phyloP scores from a whole-genome alignment of 2,797 vertebrate species.

The Meriones psammophilus region DNA sequence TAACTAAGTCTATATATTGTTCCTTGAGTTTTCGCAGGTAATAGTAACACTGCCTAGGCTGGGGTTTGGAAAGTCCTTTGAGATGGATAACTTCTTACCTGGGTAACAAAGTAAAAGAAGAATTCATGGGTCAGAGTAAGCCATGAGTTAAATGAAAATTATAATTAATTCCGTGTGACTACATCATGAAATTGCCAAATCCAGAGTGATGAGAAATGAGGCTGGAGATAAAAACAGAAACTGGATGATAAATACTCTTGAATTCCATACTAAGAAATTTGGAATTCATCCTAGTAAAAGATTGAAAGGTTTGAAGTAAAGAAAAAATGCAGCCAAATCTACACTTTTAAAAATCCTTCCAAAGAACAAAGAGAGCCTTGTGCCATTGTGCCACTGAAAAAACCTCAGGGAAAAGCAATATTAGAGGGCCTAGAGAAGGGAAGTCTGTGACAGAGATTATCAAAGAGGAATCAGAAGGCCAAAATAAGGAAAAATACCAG shows the following conservation, averaged over 20 bases:
- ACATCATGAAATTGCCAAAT: conserved; percentile 10
- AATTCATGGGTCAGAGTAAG: neutral
- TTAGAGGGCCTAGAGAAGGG: neutral
- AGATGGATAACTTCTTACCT: neutral
- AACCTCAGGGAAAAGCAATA: neutral
- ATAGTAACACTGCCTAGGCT: neutral
- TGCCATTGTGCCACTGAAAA: neutral
- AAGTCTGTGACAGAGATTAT: conserved; percentile 2
- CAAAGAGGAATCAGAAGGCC: neutral
- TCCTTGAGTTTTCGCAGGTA: neutral
- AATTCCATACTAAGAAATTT: neutral
- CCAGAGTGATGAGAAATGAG: neutral
- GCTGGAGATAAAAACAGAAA: conserved; percentile 19
- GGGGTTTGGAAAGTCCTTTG: neutral
- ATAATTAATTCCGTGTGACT: conserved; percentile 23
- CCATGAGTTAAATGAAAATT: neutral
- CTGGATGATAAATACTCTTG: neutral
- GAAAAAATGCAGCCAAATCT: conserved; percentile 19
- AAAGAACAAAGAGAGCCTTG: neutral
- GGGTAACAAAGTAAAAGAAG: conserved; percentile 1
- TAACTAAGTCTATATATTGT: neutral
- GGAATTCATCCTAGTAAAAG: conserved; percentile 26
- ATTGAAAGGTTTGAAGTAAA: conserved; percentile 27
- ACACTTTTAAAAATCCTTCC: conserved; percentile 5
- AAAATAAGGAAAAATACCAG: neutral